Base-by-base conservation (phyloP, 1,140 invertebrate species). In the Trinorchestia longiramus region DNA sequence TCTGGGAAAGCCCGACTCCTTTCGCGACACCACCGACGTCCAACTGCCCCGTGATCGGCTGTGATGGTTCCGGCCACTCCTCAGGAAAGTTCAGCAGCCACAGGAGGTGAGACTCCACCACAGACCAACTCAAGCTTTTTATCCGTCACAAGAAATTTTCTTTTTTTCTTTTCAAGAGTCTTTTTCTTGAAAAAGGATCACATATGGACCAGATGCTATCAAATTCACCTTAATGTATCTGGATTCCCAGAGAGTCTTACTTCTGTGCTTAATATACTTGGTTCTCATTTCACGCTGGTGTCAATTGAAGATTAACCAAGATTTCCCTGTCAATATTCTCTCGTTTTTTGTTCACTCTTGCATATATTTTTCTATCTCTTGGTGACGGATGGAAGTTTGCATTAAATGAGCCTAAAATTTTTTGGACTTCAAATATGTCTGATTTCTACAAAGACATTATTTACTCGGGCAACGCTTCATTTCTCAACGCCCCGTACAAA, bases 41-140 rank as follows among this genome's bases (percentile, higher is more conserved):
- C 92, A 94, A 94, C 98, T 99, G 99, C 98, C 99, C 99, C 96
- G 99, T 99, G 97, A 99, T 99, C 97, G 99, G 99, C 97, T 99
- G 99, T 98, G 99, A 99, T 98, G 99, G 99, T 97, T 99, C 99
- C 97, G 99, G 99, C 97, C 99, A 99, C 97, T 99, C 99, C 96
- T 99, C 99, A 96, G 99, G 99, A 97, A 99, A 99, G 98, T 99
- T 99, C 97, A 98, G 99, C 97, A 99, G 99, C 96, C 99, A 99
- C 97, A 96, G 96, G 96, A 97, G 96, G 96, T 97, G 96, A 97
- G 96, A 95, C 96, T 95, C 96, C 95, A n/a, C 92, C 88, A 47
- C 92, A 94, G 43, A 44, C 43, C 43, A 43, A 43, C 43, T 90
- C 88, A 17, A 43, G 43, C n/a, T 90, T 90, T 15, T 90, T 41